Evolutionary conservation across 2,113 vertebrate genomes (phyloP).

Genomic region (Bungarus multicinctus): DNA sequence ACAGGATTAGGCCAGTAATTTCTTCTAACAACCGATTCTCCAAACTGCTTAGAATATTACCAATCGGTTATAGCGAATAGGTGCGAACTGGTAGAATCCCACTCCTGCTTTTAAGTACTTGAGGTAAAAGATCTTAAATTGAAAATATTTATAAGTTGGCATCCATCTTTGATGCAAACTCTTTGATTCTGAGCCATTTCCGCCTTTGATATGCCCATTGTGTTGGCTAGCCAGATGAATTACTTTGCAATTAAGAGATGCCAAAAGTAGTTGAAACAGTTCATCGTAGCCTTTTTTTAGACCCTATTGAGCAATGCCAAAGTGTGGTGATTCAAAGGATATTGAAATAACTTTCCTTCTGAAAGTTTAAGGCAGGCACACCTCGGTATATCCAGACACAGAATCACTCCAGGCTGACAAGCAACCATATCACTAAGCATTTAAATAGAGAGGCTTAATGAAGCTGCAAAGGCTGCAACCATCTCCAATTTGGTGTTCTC

Average conservation of each 20-base stretch:
- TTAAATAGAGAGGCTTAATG: neutral
- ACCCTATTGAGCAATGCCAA: constrained; percentile 44
- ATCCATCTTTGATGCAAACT: neutral
- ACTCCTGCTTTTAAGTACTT: no score
- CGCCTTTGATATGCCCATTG: neutral
- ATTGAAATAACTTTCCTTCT: constrained; percentile 38
- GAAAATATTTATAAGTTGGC: neutral
- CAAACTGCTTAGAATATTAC: no score
- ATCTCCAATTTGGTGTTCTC: no score
- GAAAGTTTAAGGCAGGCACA: constrained; percentile 43
- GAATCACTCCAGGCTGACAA: constrained; percentile 23
- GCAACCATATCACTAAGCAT: neutral
- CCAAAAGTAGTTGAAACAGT: constrained; percentile 47
- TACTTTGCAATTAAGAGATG: constrained; percentile 46
- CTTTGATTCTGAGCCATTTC: neutral
- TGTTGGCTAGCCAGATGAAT: neutral
- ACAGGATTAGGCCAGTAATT: no score
- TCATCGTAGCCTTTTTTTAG: constrained; percentile 6
- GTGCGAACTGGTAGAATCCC: no score
- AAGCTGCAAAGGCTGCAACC: neutral
- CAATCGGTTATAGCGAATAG: no score
- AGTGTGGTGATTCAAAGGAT: constrained; percentile 15
- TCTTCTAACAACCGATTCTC: no score
- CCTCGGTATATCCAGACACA: constrained; percentile 13
- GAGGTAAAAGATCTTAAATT: neutral